Evolutionary conservation across 2,113 vertebrate genomes (phyloP).

Genomic region (Telmatochromis brachygnathus): DNA sequence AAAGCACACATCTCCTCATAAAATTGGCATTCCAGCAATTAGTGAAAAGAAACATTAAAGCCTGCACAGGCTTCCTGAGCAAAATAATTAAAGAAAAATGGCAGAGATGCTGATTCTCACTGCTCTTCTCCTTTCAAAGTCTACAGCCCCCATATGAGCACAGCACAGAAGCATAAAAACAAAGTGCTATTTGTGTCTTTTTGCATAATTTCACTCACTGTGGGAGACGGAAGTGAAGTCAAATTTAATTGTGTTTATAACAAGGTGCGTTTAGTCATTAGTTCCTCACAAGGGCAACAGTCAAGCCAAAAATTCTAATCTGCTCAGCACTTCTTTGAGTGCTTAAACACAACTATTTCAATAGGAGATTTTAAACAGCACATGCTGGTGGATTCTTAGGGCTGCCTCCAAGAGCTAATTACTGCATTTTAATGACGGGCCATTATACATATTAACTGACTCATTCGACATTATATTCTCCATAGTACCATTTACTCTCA

Average conservation of each 20-base stretch:
- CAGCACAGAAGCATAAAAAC: not conserved
- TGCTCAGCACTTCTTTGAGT: not conserved
- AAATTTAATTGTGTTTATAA: slow-evolving; percentile 49
- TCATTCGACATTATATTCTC: not conserved
- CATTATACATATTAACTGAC: not conserved
- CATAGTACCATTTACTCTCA: not conserved
- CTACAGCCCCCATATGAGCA: slow-evolving; percentile 14
- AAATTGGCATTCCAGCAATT: slow-evolving; percentile 64
- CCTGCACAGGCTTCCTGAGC: slow-evolving; percentile 40
- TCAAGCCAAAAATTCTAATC: not conserved
- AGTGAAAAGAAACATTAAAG: slow-evolving; percentile 64
- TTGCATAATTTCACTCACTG: slow-evolving; percentile 35
- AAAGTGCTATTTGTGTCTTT: slow-evolving; percentile 31
- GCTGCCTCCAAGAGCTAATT: slow-evolving; percentile 2
- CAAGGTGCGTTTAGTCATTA: slow-evolving; percentile 50
- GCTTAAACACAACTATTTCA: not conserved
- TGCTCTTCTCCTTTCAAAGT: slow-evolving; percentile 31
- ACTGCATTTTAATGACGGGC: not conserved
- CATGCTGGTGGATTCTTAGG: not conserved
- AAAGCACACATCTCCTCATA: slow-evolving; percentile 56
- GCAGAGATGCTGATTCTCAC: slow-evolving; percentile 31
- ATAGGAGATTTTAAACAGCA: not conserved
- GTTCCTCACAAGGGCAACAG: slow-evolving; percentile 16
- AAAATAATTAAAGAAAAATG: slow-evolving; percentile 53
- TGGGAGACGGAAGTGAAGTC: slow-evolving; percentile 26